Evolutionary conservation across 2,888 invertebrate species (phyloP).

Genomic region (Heliconius ethilla): DNA sequence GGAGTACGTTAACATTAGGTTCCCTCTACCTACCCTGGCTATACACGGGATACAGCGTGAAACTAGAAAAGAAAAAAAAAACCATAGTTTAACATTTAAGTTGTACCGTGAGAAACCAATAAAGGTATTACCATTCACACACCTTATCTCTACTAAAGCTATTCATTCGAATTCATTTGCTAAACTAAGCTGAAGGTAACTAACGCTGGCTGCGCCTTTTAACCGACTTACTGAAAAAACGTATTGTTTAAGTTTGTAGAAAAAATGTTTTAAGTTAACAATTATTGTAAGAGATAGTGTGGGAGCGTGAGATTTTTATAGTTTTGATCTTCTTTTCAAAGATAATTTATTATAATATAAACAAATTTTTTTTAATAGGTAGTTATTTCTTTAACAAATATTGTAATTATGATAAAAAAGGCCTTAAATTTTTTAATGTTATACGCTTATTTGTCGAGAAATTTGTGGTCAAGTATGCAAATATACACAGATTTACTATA

Average conservation of each 20-base stretch:
- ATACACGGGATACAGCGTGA: background rate
- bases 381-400: background rate
- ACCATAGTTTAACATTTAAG: background rate
- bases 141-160: constrained; percentile 26
- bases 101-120: constrained; percentile 44
- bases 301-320: background rate
- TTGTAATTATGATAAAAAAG: too few relatives aligned
- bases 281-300: background rate
- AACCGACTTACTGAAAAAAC: constrained; percentile 9
- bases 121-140: constrained; percentile 38
- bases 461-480: too few relatives aligned
- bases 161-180: constrained; percentile 31
- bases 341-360: background rate
- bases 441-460: too few relatives aligned
- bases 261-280: background rate
- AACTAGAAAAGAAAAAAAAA: background rate
- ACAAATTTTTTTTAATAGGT: background rate
- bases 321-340: background rate
- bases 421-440: too few relatives aligned
- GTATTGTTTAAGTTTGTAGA: constrained; percentile 2
- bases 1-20: background rate
- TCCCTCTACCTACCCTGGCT: background rate
- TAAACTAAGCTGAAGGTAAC: constrained; percentile 16
- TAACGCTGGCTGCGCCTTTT: background rate
- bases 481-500: too few relatives aligned